These are phyloP conservation scores for Galago senegalensis DNA, from an alignment of 2,797 vertebrate species.

Conservation along the genomic window DNA sequence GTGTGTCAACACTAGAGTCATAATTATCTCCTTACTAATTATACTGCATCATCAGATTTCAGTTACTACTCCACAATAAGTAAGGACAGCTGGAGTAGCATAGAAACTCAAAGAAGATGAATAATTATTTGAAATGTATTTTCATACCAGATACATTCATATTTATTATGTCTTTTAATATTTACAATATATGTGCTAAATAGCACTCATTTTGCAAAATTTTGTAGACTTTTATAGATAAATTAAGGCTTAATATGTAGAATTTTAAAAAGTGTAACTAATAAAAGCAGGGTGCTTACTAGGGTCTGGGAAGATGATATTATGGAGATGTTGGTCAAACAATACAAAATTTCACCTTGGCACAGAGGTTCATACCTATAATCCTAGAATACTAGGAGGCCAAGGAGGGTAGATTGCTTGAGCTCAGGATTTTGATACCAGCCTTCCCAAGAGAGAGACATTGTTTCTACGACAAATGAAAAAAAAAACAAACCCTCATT, in stretches of 20 bases:
- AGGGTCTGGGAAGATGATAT: background rate
- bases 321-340: background rate
- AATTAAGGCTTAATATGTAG: background rate
- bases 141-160: background rate
- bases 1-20: background rate
- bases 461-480: no score
- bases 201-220: conserved; percentile 5
- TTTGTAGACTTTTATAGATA: background rate
- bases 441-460: no score
- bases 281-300: background rate
- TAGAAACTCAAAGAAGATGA: conserved; percentile 29
- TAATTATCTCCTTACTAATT: background rate
- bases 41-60: background rate
- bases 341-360: background rate
- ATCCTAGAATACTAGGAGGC: no score
- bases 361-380: no score
- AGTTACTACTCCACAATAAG: conserved; percentile 16
- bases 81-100: background rate
- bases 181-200: background rate
- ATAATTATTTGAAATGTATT: conserved; percentile 15
- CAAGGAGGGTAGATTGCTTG: no score
- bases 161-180: conserved; percentile 25
- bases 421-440: no score
- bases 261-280: background rate
- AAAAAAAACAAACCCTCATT: no score